Evolutionary conservation across 2,113 vertebrate genomes (phyloP).

Genomic region (Proterorhinus semilunaris): DNA sequence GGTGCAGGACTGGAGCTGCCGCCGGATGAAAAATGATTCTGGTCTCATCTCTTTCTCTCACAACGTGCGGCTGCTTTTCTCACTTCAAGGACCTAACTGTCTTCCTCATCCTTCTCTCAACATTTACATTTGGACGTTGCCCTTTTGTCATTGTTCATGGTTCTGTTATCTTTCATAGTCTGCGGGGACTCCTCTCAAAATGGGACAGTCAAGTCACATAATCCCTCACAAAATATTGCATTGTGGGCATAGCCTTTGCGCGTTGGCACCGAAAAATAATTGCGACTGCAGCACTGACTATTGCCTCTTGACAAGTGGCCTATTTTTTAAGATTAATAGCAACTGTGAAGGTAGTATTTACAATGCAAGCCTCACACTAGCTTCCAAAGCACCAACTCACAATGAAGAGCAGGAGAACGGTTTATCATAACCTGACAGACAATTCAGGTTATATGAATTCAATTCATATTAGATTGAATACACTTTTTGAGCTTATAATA

Average conservation of each 20-base stretch:
- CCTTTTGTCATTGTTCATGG: slow-evolving; percentile 20
- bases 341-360: not conserved
- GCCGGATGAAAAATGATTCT: slow-evolving; percentile 41
- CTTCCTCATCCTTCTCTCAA: slow-evolving; percentile 12
- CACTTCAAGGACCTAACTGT: slow-evolving; percentile 17
- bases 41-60: slow-evolving; percentile 34
- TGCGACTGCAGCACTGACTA: not conserved
- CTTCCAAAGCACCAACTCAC: slow-evolving; percentile 18
- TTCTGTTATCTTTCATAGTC: slow-evolving; percentile 29
- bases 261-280: slow-evolving; percentile 3
- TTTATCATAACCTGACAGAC: slow-evolving; percentile 34
- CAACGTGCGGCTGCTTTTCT: slow-evolving; percentile 41
- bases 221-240: slow-evolving; percentile 7
- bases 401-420: not conserved
- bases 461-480: too few relatives aligned
- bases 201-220: not conserved
- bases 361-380: not conserved
- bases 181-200: not conserved
- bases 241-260: slow-evolving; percentile 4
- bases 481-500: too few relatives aligned
- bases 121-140: slow-evolving; percentile 26
- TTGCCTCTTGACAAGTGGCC: not conserved
- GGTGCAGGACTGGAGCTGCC: slow-evolving; percentile 10
- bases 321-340: slow-evolving; percentile 10
- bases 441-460: not conserved